phyloP scores from a whole-genome alignment of 2,888 invertebrate species.

The Tryphoninae sp. region DNA sequence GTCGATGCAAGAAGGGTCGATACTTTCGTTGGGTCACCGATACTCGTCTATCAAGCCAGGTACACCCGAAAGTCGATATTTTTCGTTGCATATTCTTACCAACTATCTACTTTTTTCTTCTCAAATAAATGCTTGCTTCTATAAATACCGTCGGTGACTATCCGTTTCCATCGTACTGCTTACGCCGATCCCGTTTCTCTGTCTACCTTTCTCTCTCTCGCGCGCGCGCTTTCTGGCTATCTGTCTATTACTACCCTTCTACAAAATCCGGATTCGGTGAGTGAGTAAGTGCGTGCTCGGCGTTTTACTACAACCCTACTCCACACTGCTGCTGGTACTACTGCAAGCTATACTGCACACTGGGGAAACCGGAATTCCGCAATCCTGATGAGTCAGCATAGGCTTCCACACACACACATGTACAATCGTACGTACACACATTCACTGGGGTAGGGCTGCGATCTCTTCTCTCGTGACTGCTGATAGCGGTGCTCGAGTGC shows the following conservation, averaged over 20 bases:
- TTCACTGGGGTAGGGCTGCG: conserved; percentile 30
- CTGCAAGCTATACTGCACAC: conserved; percentile 40
- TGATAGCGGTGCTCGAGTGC: conserved; percentile 53
- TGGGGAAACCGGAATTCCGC: conserved; percentile 59
- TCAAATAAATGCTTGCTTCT: conserved; percentile 19
- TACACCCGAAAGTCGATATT: conserved; percentile 47
- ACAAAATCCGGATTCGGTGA: conserved; percentile 57
- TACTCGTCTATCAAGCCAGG: conserved; percentile 34
- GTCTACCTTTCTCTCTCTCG: background rate
- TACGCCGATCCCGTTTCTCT: conserved; percentile 16
- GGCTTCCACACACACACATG: conserved; percentile 44
- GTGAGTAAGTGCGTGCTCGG: conserved; percentile 62
- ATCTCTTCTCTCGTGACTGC: conserved; percentile 49
- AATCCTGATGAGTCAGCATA: conserved; percentile 63
- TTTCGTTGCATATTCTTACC: conserved; percentile 49
- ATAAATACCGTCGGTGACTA: conserved; percentile 12
- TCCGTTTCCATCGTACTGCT: conserved; percentile 34
- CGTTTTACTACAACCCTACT: conserved; percentile 58
- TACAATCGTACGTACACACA: conserved; percentile 55
- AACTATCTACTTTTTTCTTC: conserved; percentile 37
- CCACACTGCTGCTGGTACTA: conserved; percentile 40
- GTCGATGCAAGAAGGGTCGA: conserved; percentile 46
- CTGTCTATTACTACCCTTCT: conserved; percentile 18
- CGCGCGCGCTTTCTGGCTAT: background rate
- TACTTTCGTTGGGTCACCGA: conserved; percentile 49